A percentile compares a stretch with the other conserved stretches of the same genome.
These are phyloP conservation scores for Pangasius mekongensis DNA, from an alignment of 2,797 vertebrate genomes.

Conservation along the genomic window DNA sequence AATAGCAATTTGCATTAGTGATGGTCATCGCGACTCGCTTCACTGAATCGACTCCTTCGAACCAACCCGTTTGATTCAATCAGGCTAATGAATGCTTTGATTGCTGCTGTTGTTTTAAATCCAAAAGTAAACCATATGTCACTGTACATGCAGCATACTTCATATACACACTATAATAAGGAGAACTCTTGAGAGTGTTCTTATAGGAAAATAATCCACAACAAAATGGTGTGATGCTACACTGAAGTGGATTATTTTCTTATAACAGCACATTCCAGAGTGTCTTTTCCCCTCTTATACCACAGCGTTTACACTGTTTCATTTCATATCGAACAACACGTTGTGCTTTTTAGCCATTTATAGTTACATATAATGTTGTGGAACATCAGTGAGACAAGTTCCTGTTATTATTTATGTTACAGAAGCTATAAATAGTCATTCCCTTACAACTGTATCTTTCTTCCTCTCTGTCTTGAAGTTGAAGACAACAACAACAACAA, in stretches of 20 bases:
- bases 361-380: neutral
- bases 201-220: neutral
- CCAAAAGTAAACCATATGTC: neutral
- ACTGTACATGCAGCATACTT: neutral
- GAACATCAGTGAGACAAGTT: neutral
- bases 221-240: neutral
- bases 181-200: neutral
- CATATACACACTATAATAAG: neutral
- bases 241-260: neutral
- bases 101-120: neutral
- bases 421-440: neutral
- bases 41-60: constrained; percentile 14
- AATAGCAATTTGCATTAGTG: constrained; percentile 22
- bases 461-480: neutral
- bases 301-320: neutral
- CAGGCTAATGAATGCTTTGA: neutral
- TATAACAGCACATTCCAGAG: neutral
- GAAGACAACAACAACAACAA: neutral
- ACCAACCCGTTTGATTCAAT: neutral
- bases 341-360: neutral
- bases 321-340: neutral
- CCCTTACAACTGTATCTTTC: neutral
- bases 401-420: neutral
- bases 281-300: neutral
- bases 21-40: constrained; percentile 17